phyloP scores from a whole-genome alignment of 2,113 vertebrate species.

The Etheostoma spectabile region DNA sequence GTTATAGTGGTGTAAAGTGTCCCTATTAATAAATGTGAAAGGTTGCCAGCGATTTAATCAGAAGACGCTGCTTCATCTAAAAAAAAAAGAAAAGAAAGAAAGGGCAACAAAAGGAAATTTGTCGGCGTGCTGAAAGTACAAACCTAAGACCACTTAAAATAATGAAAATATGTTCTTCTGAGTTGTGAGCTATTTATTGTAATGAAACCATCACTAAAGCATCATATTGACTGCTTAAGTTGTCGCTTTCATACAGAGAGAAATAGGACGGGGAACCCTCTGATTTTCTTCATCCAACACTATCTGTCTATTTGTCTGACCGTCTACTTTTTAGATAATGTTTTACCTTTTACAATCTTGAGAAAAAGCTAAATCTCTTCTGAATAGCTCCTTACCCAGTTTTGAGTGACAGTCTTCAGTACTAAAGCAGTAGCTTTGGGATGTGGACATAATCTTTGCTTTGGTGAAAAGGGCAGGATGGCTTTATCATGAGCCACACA shows the following conservation, averaged over 20 bases:
- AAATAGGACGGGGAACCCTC: not conserved
- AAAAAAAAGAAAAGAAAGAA: not conserved
- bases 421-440: slow-evolving; percentile 6
- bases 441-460: slow-evolving; percentile 39
- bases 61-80: not conserved
- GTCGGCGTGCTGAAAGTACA: slow-evolving; percentile 15
- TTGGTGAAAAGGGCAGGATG: slow-evolving; percentile 61
- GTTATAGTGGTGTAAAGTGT: not conserved
- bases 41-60: slow-evolving; percentile 38
- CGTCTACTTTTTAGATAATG: not conserved
- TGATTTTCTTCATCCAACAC: not conserved
- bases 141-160: slow-evolving; percentile 52
- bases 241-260: not conserved
- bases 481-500: slow-evolving; percentile 46
- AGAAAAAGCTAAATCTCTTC: not conserved
- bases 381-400: not conserved
- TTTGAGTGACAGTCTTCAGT: slow-evolving; percentile 20
- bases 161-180: slow-evolving; percentile 43
- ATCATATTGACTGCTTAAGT: not conserved
- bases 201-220: slow-evolving; percentile 25
- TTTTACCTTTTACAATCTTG: not conserved
- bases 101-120: slow-evolving; percentile 14
- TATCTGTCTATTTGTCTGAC: no score
- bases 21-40: slow-evolving; percentile 20
- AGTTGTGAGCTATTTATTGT: slow-evolving; percentile 18